Percentiles rank a stretch among this genome's conserved stretches.
Conservation (phyloP, 2,888 invertebrate species). For the Axea sp. region DNA sequence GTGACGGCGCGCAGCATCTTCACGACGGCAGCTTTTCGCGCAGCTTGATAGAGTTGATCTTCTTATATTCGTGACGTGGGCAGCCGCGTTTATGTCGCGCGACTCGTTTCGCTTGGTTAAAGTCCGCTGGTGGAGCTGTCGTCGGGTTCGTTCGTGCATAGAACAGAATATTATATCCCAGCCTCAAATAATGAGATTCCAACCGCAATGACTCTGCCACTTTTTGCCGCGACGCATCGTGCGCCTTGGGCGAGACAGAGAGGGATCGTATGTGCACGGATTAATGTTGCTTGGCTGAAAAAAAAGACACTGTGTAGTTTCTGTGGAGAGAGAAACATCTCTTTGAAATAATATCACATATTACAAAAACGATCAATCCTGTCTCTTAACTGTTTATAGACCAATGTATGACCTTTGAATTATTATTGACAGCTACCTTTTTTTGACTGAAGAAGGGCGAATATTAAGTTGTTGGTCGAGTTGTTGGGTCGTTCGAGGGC, state of each 20-base stretch:
- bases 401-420: slow-evolving; percentile 48
- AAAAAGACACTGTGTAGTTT: slow-evolving; percentile 44
- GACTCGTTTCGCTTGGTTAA: slow-evolving; percentile 68
- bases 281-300: slow-evolving; percentile 47
- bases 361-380: slow-evolving; percentile 56
- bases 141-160: slow-evolving; percentile 75
- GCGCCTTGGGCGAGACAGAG: slow-evolving; percentile 56
- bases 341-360: slow-evolving; percentile 50
- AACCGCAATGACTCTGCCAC: slow-evolving; percentile 71
- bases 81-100: slow-evolving; percentile 59
- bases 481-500: slow-evolving; percentile 26
- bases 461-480: slow-evolving; percentile 36
- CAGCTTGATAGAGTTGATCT: slow-evolving; percentile 51
- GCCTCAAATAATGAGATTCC: slow-evolving; percentile 72
- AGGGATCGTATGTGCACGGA: slow-evolving; percentile 56
- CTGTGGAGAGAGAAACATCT: slow-evolving; percentile 41
- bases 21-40: slow-evolving; percentile 30
- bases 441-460: slow-evolving; percentile 9
- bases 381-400: slow-evolving; percentile 53
- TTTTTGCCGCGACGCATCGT: slow-evolving; percentile 61
- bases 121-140: slow-evolving; percentile 66
- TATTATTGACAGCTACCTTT: slow-evolving; percentile 23
- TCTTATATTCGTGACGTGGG: slow-evolving; percentile 48
- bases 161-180: slow-evolving; percentile 73
- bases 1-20: slow-evolving; percentile 55